Evolutionary conservation across 1,140 invertebrate genomes (phyloP).

Genomic region (Nasonia vitripennis): DNA sequence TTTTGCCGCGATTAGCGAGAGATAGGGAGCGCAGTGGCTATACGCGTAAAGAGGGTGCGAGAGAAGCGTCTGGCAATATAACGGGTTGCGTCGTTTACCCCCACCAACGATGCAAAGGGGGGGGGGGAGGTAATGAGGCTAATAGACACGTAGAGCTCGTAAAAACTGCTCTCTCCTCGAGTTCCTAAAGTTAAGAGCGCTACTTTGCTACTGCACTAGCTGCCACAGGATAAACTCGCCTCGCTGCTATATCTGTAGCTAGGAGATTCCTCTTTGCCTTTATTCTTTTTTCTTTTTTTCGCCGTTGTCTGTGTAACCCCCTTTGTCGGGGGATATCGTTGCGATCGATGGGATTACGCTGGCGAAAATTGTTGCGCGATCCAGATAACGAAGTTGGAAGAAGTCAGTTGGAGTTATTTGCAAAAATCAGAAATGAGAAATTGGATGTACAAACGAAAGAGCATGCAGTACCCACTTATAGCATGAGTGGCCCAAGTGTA

Average conservation of each 20-base stretch:
- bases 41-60: slow-evolving; percentile 45
- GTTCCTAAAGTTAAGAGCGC: slow-evolving; percentile 60
- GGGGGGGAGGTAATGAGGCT: slow-evolving; percentile 63
- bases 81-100: slow-evolving; percentile 62
- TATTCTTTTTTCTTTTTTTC: background rate
- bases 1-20: slow-evolving; percentile 9
- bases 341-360: background rate
- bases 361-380: background rate
- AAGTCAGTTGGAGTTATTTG: too few species aligned
- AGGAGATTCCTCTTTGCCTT: background rate
- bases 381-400: too few species aligned
- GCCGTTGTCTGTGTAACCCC: background rate
- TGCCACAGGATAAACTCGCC: background rate
- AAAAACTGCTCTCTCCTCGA: slow-evolving; percentile 63
- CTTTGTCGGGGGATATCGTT: background rate
- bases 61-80: slow-evolving; percentile 57
- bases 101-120: slow-evolving; percentile 39
- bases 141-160: slow-evolving; percentile 72
- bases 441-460: too few species aligned
- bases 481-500: too few species aligned
- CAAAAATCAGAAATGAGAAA: too few species aligned
- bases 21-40: background rate
- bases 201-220: background rate
- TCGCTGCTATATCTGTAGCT: background rate
- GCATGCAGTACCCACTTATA: too few species aligned